Evolutionary conservation across 2,888 invertebrate genomes (phyloP), one percentile per base, ranked within the genome.

Genomic region (Andrena bucephala): DNA sequence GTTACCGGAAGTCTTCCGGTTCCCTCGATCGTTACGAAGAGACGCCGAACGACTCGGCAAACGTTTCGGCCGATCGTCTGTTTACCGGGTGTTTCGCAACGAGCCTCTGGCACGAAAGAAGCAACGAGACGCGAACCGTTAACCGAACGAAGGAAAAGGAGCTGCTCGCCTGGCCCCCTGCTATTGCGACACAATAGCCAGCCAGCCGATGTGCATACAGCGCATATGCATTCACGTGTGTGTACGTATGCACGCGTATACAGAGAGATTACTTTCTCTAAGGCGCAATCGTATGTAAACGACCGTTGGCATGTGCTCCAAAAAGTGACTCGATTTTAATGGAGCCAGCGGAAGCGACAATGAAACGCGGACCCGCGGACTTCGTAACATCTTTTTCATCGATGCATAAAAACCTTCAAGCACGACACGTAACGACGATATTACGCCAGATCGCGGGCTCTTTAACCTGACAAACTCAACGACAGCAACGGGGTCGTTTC

Each of bases 211-310:
- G 31, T 71, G 57, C 52, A 27, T 31, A 52, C 7, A 0, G 65
- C 59, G 48, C 29, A 27, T 52, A 29, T 66, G n/a, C 69, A 60
- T 52, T 31, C 20, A 50, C 16, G 20, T 50, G 48, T 16, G 48
- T 50, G 24, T 42, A 13, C 13, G 5, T 48, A 74, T 60, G n/a
- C 5, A 57, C 52, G 62, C 57, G 59, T 57, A 57, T 24, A 33
- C 8, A 65, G 81, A 84, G 72, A 86, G 85, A 89, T 89, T 90
- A 89, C 90, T 90, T 90, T 90, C 89, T 87, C 90, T 84, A 83
- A 81, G 81, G 77, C 63, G 78, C 77, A 83, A 84, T 81, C 75
- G 60, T 33, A 33, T 48, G 74, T 48, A 65, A 71, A 60, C 24
- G 27, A 4, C 16, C 24, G 42, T 13, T 31, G 68, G 36, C 54